These are phyloP conservation scores for Resseliella maxima DNA, from an alignment of 2,888 invertebrate genomes.

Conservation along the genomic window DNA sequence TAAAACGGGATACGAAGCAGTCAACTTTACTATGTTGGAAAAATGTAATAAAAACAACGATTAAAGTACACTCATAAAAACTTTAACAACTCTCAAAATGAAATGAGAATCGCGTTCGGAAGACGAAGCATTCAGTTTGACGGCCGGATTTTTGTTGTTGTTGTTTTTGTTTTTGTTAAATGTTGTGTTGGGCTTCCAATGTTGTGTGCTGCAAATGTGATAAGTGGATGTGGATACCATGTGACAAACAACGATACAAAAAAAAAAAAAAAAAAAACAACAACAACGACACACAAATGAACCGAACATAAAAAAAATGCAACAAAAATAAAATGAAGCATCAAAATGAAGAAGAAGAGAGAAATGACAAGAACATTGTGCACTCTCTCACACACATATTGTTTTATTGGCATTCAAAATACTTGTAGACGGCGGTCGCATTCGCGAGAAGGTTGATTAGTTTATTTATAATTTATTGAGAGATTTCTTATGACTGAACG, in stretches of 20 bases:
- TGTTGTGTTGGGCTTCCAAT: neutral
- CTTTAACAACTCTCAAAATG: conserved; percentile 42
- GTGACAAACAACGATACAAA: neutral
- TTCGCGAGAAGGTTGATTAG: conserved; percentile 47
- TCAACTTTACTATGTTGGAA: conserved; percentile 12
- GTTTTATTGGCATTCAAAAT: conserved; percentile 48
- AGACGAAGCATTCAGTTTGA: neutral
- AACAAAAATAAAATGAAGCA: too few species aligned
- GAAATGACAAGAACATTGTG: neutral
- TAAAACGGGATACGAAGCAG: conserved; percentile 11
- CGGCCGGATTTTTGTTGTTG: neutral
- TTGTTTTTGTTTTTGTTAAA: too few species aligned
- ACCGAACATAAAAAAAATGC: too few species aligned
- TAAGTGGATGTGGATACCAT: neutral
- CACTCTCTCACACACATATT: neutral
- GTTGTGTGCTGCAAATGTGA: neutral
- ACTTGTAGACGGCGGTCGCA: conserved; percentile 17
- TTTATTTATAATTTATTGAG: conserved; percentile 50
- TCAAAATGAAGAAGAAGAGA: neutral
- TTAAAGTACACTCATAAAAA: conserved; percentile 48
- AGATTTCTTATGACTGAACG: conserved; percentile 5
- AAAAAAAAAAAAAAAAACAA: neutral
- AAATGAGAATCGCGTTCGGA: neutral
- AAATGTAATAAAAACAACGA: conserved; percentile 42
- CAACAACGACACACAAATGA: neutral